Conservation (phyloP, 2,113 vertebrate genomes). For the Corythoichthys intestinalis region DNA sequence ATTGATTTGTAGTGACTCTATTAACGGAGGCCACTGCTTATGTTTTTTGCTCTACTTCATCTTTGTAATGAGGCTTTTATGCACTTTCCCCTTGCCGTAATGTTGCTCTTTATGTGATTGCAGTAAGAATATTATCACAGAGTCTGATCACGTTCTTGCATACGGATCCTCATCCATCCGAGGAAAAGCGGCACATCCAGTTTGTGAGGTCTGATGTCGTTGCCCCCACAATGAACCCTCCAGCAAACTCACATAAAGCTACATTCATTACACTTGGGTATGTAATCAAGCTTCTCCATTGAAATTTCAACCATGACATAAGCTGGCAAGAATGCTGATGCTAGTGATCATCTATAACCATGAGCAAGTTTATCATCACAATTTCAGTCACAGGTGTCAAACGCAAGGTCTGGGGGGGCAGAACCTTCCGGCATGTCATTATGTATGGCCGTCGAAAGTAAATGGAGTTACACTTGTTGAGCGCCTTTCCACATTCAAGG, state of each 20-base stretch:
- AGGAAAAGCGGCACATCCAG: neutral
- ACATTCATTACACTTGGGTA: neutral
- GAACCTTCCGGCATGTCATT: too few species aligned
- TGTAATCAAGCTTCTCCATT: neutral
- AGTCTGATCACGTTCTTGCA: neutral
- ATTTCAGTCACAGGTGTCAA: neutral
- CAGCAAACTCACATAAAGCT: neutral
- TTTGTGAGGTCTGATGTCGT: neutral
- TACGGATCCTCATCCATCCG: neutral
- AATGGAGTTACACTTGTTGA: too few species aligned
- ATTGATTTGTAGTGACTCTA: slow-evolving; percentile 3
- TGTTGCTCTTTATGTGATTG: neutral
- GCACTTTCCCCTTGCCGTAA: neutral
- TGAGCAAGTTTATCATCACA: neutral
- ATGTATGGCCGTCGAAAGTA: too few species aligned
- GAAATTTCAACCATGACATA: neutral
- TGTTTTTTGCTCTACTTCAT: neutral
- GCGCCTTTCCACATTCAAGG: too few species aligned
- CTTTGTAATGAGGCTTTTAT: slow-evolving; percentile 6
- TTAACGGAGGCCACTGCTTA: neutral
- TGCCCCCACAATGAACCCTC: slow-evolving; percentile 2
- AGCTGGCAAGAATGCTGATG: neutral
- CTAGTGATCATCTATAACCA: neutral
- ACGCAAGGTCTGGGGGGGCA: too few species aligned
- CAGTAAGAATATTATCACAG: neutral